Conservation (phyloP, 2,888 invertebrate species). For the Chrysina gloriosa region DNA sequence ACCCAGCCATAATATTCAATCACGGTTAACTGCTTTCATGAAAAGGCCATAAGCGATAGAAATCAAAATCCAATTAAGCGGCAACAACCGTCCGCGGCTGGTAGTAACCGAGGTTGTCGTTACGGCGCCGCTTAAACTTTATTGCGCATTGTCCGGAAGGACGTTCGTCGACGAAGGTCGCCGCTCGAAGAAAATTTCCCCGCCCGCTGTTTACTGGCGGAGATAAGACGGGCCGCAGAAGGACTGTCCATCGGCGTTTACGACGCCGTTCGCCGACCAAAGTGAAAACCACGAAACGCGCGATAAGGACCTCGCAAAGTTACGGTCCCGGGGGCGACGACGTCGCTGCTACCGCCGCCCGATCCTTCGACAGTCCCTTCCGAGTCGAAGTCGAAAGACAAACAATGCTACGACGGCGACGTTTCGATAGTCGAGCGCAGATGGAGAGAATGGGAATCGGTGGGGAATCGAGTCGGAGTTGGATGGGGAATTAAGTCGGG, state of each 20-base stretch:
- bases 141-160: constrained; percentile 22
- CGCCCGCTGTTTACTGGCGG: constrained; percentile 45
- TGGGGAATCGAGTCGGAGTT: not conserved
- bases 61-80: constrained; percentile 10
- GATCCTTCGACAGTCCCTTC: not conserved
- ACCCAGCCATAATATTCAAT: not conserved
- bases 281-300: constrained; percentile 53
- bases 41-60: not conserved
- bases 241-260: constrained; percentile 55
- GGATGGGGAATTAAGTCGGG: no score
- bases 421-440: constrained; percentile 9
- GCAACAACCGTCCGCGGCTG: not conserved
- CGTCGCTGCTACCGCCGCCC: not conserved
- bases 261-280: constrained; percentile 52
- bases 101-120: not conserved
- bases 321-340: constrained; percentile 21
- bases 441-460: not conserved
- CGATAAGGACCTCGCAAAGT: constrained; percentile 46
- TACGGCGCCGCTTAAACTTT: constrained; percentile 28
- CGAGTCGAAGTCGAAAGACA: constrained; percentile 5
- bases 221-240: constrained; percentile 47
- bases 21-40: not conserved
- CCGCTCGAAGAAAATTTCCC: not conserved
- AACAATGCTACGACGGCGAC: not conserved
- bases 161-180: not conserved